Evolutionary conservation across 2,797 vertebrate species (phyloP).

Genomic region (Spinibarbus caldwelli): DNA sequence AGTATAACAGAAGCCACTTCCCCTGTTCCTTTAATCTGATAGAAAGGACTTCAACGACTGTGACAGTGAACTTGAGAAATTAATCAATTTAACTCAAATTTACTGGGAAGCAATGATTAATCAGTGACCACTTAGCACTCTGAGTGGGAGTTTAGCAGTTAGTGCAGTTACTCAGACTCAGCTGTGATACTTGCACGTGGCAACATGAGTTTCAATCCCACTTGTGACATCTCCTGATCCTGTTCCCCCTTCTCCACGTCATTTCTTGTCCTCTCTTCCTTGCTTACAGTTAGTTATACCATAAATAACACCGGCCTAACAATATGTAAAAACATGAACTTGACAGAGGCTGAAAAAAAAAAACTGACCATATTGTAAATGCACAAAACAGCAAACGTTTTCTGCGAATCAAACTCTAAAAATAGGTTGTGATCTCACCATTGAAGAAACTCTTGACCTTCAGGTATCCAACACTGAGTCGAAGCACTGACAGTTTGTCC

Average conservation of each 20-base stretch:
- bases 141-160: background rate
- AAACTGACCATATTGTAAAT: background rate
- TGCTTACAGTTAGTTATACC: background rate
- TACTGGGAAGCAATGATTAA: background rate
- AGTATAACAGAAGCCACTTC: background rate
- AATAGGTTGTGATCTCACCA: conserved; percentile 71
- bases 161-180: background rate
- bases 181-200: background rate
- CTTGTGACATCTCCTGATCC: conserved; percentile 2
- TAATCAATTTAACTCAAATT: background rate
- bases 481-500: conserved; percentile 85
- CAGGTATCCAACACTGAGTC: conserved; percentile 84
- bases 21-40: background rate
- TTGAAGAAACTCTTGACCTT: conserved; percentile 85
- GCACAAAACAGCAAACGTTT: background rate
- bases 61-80: background rate
- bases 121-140: background rate
- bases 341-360: background rate
- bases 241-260: background rate
- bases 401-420: background rate
- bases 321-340: background rate
- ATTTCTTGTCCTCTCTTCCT: background rate
- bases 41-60: background rate
- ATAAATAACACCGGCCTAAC: background rate
- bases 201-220: background rate